Conservation (phyloP, 2,113 vertebrate genomes). For the Notarius quadriscutis region DNA sequence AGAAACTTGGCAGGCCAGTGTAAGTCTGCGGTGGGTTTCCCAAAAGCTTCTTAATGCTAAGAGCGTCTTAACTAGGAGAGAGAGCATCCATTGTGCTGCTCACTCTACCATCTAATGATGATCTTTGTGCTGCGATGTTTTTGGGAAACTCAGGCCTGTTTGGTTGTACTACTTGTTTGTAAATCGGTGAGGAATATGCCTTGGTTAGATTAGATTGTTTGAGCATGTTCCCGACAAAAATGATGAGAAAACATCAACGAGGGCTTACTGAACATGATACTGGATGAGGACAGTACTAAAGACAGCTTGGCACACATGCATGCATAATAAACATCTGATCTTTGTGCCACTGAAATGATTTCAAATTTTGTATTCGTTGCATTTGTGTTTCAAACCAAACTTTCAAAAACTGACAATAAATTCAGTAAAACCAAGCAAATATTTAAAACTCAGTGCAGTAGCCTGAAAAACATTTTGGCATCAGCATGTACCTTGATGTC, state of each 20-base stretch:
- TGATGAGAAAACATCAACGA: neutral
- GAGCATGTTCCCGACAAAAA: neutral
- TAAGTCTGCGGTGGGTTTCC: neutral
- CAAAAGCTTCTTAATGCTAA: too few relatives aligned
- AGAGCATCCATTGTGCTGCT: too few relatives aligned
- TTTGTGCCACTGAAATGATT: neutral
- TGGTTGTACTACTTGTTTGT: neutral
- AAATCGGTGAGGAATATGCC: neutral
- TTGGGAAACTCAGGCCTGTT: neutral
- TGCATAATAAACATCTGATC: neutral
- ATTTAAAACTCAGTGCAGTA: neutral
- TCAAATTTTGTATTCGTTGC: neutral
- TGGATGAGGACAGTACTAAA: neutral
- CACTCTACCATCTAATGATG: too few relatives aligned
- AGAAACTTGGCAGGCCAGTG: neutral
- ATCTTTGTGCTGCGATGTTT: too few relatives aligned
- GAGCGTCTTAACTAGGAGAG: too few relatives aligned
- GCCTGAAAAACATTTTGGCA: neutral
- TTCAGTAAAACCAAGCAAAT: neutral
- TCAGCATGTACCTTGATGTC: constrained; percentile 83
- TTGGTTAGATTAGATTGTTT: neutral
- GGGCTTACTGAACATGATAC: too few relatives aligned
- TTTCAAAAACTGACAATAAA: neutral
- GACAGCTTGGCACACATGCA: neutral
- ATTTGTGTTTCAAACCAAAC: neutral